These are phyloP conservation scores for Brachionus paranguensis DNA, from an alignment of 1,140 invertebrate genomes.

Conservation along the genomic window DNA sequence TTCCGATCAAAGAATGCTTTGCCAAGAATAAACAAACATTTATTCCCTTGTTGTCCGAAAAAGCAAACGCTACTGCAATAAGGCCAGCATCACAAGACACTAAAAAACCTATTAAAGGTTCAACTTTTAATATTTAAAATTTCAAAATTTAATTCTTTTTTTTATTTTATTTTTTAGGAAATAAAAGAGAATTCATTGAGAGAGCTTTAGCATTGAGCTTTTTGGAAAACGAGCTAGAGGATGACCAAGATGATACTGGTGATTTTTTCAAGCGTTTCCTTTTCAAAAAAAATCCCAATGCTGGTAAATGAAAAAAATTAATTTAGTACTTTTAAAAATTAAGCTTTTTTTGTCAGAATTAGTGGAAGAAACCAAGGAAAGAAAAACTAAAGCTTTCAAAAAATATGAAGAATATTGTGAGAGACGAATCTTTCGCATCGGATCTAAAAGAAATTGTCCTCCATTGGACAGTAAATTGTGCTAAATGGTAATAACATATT, in stretches of 20 bases:
- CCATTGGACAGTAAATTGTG: conserved; percentile 18
- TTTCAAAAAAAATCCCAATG: neutral
- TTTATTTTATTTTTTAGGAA: neutral
- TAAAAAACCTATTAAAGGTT: neutral
- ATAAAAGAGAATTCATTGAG: conserved; percentile 10
- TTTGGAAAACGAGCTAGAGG: neutral
- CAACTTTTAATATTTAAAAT: neutral
- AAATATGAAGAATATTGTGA: conserved; percentile 33
- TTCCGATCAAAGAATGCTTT: neutral
- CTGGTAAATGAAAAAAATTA: neutral
- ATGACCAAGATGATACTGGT: neutral
- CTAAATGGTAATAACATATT: neutral
- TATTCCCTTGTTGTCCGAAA: neutral
- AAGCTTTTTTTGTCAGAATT: neutral
- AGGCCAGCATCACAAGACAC: neutral
- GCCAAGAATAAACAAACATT: conserved; percentile 11
- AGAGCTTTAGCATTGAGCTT: conserved; percentile 18
- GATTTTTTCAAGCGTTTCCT: neutral
- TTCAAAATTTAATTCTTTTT: neutral
- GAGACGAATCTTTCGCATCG: neutral
- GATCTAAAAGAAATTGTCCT: conserved; percentile 26
- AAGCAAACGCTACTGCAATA: neutral
- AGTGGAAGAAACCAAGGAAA: conserved; percentile 13
- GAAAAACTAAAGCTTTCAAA: conserved; percentile 17
- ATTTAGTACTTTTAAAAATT: neutral